A percentile compares a stretch with the other conserved stretches of the same genome.
These are phyloP conservation scores for Amiota communis DNA, from an alignment of 2,888 invertebrate genomes.

Conservation along the genomic window DNA sequence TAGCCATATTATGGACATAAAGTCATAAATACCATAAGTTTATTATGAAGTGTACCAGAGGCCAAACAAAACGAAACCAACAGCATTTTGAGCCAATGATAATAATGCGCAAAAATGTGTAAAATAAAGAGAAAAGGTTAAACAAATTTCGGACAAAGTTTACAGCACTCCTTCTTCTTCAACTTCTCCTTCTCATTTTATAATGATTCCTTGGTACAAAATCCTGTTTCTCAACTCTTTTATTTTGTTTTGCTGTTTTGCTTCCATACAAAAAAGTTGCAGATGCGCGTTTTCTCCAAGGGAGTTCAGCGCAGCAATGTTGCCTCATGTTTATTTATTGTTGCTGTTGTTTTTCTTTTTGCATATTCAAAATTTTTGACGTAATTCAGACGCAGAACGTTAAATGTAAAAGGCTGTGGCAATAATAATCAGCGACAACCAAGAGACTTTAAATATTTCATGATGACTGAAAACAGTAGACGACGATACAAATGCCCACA, in stretches of 20 bases:
- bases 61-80: background rate
- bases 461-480: conserved; percentile 57
- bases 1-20: no score
- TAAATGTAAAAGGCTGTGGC: conserved; percentile 39
- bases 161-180: background rate
- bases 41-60: conserved; percentile 1
- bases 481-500: background rate
- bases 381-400: conserved; percentile 8
- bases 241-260: background rate
- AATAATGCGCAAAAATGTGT: conserved; percentile 26
- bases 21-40: no score
- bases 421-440: conserved; percentile 63
- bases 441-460: conserved; percentile 65
- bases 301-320: conserved; percentile 3
- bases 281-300: conserved; percentile 12
- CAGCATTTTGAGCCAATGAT: conserved; percentile 16
- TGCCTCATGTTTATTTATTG: background rate
- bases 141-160: conserved; percentile 27
- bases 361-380: conserved; percentile 15
- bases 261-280: conserved; percentile 1
- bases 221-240: no score
- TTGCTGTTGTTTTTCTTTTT: background rate
- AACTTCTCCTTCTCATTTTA: no score
- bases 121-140: conserved; percentile 44
- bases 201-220: no score